A percentile compares a stretch with the other conserved stretches of the same genome.
These are phyloP conservation scores for Ceratotherium simum DNA, from an alignment of 2,113 vertebrate species.

Conservation along the genomic window DNA sequence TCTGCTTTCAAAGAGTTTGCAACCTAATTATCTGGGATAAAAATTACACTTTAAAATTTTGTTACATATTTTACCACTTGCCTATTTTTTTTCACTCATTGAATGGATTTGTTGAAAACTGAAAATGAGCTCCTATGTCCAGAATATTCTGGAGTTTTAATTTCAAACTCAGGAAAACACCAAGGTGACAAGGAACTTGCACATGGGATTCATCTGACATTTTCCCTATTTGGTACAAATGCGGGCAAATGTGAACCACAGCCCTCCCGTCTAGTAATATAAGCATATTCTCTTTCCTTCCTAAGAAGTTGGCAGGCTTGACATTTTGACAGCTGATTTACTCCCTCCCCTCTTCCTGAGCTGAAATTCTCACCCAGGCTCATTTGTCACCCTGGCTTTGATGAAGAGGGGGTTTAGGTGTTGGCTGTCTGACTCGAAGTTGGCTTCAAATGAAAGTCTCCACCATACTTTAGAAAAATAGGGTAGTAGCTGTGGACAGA, in stretches of 20 bases:
- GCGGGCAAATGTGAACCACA: constrained; percentile 68
- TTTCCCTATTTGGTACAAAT: constrained; percentile 53
- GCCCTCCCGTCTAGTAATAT: neutral
- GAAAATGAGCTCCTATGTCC: constrained; percentile 17
- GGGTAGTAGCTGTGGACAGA: neutral
- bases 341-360: neutral
- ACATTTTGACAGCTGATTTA: constrained; percentile 76
- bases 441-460: neutral
- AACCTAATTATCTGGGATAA: neutral
- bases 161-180: constrained; percentile 20
- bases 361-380: constrained; percentile 65
- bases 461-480: constrained; percentile 27
- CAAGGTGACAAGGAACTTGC: neutral
- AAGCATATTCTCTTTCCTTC: constrained; percentile 71
- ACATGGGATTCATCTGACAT: constrained; percentile 41
- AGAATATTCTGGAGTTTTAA: constrained; percentile 16
- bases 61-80: neutral
- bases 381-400: constrained; percentile 36
- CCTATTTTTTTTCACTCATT: neutral
- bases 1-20: neutral
- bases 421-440: constrained; percentile 31
- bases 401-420: constrained; percentile 22
- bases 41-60: constrained; percentile 43
- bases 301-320: constrained; percentile 70
- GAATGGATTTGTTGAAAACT: constrained; percentile 2